Evolutionary conservation across 1,140 invertebrate species (phyloP), one percentile per base, ranked within the genome.

Genomic region (Cydia splendana): DNA sequence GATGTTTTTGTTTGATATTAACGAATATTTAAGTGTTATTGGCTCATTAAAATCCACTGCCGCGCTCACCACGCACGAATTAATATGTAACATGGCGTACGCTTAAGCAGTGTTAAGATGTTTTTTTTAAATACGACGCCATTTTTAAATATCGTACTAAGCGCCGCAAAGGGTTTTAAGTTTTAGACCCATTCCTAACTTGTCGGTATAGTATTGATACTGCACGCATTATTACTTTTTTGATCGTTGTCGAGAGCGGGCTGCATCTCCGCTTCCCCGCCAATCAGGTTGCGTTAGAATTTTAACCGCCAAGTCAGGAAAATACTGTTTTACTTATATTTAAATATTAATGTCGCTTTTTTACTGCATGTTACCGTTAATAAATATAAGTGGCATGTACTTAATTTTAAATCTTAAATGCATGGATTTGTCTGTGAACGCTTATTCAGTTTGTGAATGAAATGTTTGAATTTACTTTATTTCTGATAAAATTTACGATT

Each of bases 1-100:
- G 45, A 7, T 53, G 28, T 75, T 75, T 74, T 42, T 57, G 12
- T 75, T 75, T 53, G 6, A 48, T 75, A 75, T 20, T 75, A 53
- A 51, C 30, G 9, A 75, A 45, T 75, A 28, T 51, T 51, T 28
- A 53, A 28, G 12, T 75, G 18, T 75, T 53, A 20, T 45, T 74
- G 12, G n/a, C 10, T 34, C 9, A 10, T 38, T n/a, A 18, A 53
- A 51, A 51, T 15, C 13, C 48, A 51, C 12, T 18, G 51, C 2
- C n/a, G n/a, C 45, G 13, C 45, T 2, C 9, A 42, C 45, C 4
- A 45, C 38, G 42, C 12, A 13, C 12, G 13, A 48, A 48, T 34
- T 30, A 30, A 30, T 30, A 30, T 3, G 30, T 30, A 30, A n/a
- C n/a, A n/a, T n/a, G n/a, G n/a, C n/a, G n/a, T n/a, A n/a, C n/a